Conservation (phyloP, 2,113 vertebrate species). For the Narcine bancroftii region DNA sequence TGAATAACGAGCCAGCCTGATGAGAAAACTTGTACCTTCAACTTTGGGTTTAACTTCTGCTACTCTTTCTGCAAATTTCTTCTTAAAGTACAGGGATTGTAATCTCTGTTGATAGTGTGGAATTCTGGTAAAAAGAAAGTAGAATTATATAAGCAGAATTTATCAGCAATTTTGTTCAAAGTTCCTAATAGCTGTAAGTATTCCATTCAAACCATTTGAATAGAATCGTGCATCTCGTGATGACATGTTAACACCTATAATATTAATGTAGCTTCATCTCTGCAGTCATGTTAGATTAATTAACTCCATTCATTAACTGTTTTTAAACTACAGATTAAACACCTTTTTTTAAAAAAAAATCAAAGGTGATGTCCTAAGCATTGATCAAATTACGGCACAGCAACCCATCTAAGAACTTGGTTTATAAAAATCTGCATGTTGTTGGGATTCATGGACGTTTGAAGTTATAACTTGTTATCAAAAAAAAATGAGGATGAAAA, state of each 20-base stretch:
- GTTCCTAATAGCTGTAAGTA: not conserved
- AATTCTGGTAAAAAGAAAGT: conserved; percentile 65
- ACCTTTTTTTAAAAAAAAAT: no score
- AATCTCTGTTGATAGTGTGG: conserved; percentile 97
- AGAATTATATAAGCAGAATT: not conserved
- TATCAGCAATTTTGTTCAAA: not conserved
- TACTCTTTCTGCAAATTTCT: conserved; percentile 98
- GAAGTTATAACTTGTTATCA: not conserved
- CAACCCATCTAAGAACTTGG: not conserved
- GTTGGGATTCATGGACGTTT: not conserved
- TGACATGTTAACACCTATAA: conserved; percentile 28
- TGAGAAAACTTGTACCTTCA: conserved; percentile 66
- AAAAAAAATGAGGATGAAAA: not conserved
- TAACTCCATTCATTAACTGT: not conserved
- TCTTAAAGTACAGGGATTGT: conserved; percentile 95
- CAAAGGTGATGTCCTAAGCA: not conserved
- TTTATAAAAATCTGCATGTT: not conserved
- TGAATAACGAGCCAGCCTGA: not conserved
- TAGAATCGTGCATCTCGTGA: not conserved
- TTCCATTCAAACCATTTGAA: conserved; percentile 1
- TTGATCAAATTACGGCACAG: not conserved
- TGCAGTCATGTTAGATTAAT: not conserved
- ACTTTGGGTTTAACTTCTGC: conserved; percentile 96
- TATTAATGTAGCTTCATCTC: not conserved
- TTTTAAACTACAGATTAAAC: not conserved